A percentile compares a stretch with the other conserved stretches of the same genome.
phyloP scores from a whole-genome alignment of 2,888 invertebrate genomes.

The Arge pagana region DNA sequence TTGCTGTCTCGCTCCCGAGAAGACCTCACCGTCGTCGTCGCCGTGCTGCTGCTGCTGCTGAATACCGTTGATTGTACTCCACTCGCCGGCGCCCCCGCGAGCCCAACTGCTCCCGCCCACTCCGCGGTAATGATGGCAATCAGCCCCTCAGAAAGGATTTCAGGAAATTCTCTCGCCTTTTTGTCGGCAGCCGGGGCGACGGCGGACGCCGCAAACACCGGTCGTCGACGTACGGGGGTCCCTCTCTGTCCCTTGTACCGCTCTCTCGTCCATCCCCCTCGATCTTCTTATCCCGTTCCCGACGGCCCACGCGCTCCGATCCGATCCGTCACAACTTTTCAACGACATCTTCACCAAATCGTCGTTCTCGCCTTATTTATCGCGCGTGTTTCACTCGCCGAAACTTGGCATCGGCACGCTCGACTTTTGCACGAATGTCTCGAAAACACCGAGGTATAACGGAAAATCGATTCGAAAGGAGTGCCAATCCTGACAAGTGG shows the following conservation, averaged over 20 bases:
- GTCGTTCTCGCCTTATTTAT: background rate
- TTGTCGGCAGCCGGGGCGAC: slow-evolving; percentile 54
- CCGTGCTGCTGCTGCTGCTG: slow-evolving; percentile 42
- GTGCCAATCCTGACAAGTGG: no score
- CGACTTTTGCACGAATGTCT: no score
- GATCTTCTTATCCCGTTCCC: slow-evolving; percentile 24
- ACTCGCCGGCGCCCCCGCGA: slow-evolving; percentile 38
- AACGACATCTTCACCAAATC: slow-evolving; percentile 23
- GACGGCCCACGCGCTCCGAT: slow-evolving; percentile 22
- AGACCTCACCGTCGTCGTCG: slow-evolving; percentile 19
- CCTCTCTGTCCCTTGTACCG: slow-evolving; percentile 3
- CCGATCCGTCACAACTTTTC: slow-evolving; percentile 27
- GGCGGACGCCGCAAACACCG: slow-evolving; percentile 57
- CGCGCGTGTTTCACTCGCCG: no score
- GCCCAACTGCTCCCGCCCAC: slow-evolving; percentile 44
- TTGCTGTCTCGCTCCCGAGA: slow-evolving; percentile 34
- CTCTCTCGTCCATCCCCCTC: slow-evolving; percentile 14
- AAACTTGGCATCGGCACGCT: no score
- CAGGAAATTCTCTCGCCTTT: slow-evolving; percentile 60
- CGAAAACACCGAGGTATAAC: no score
- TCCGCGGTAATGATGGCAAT: slow-evolving; percentile 59
- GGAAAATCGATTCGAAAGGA: no score
- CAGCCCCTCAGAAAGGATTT: slow-evolving; percentile 58
- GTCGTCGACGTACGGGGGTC: slow-evolving; percentile 39
- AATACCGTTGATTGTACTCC: slow-evolving; percentile 56